phyloP scores from a whole-genome alignment of 2,888 invertebrate species.

The Ligdia adustata region DNA sequence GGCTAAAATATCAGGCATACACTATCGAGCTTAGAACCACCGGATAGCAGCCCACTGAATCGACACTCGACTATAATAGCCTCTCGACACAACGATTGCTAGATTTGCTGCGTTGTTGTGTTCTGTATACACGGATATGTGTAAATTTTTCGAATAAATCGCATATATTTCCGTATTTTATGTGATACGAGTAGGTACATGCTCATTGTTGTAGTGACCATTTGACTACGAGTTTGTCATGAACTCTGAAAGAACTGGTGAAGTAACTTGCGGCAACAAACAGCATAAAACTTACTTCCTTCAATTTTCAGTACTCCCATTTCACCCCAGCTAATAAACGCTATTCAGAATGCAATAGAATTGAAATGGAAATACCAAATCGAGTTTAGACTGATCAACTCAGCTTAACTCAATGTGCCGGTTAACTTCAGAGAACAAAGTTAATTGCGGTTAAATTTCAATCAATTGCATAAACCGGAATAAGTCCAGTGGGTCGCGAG shows the following conservation, averaged over 20 bases:
- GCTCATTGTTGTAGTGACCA: not conserved
- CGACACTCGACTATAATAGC: slow-evolving; percentile 15
- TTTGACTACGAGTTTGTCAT: too few relatives aligned
- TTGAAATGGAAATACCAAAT: slow-evolving; percentile 24
- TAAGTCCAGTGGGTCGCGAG: slow-evolving; percentile 36
- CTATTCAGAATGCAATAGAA: slow-evolving; percentile 21
- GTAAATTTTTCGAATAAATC: not conserved
- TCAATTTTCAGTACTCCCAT: not conserved
- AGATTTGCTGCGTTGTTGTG: slow-evolving; percentile 22
- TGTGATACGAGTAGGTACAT: not conserved
- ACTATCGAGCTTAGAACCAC: not conserved
- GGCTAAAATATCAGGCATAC: not conserved
- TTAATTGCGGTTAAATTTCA: slow-evolving; percentile 32
- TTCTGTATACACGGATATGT: not conserved
- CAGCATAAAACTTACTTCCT: not conserved
- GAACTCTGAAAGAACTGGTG: too few relatives aligned
- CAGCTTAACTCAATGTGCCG: slow-evolving; percentile 18
- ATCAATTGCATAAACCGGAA: slow-evolving; percentile 39
- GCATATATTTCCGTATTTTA: not conserved
- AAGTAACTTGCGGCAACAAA: not conserved
- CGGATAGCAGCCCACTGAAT: not conserved
- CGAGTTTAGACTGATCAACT: slow-evolving; percentile 19
- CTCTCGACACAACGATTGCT: slow-evolving; percentile 30
- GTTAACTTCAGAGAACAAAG: slow-evolving; percentile 23
- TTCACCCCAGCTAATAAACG: slow-evolving; percentile 9